phyloP scores from a whole-genome alignment of 2,113 vertebrate species.

The Podocnemis expansa region DNA sequence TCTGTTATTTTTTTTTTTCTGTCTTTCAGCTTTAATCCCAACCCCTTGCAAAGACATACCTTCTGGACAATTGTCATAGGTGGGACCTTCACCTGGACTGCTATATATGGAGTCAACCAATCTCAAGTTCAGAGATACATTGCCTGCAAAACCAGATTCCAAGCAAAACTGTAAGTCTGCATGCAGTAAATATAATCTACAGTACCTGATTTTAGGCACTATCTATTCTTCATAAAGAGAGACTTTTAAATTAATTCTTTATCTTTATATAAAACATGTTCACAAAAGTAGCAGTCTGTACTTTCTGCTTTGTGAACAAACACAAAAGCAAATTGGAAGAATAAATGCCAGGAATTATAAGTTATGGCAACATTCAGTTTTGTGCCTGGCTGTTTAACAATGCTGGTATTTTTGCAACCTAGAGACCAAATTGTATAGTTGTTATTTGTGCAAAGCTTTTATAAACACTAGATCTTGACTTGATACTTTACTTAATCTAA shows the following conservation, averaged over 20 bases:
- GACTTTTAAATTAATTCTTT: background rate
- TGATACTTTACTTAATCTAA: background rate
- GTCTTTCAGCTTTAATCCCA: constrained; percentile 86
- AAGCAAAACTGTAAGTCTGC: constrained; percentile 90
- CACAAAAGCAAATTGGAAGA: background rate
- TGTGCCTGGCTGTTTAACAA: background rate
- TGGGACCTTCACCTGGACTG: constrained; percentile 88
- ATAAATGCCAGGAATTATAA: background rate
- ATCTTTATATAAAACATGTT: background rate
- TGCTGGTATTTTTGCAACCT: background rate
- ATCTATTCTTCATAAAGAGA: background rate
- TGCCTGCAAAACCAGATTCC: constrained; percentile 90
- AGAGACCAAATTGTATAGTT: background rate
- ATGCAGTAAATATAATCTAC: background rate
- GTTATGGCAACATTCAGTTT: background rate
- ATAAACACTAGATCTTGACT: background rate
- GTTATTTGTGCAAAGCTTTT: background rate
- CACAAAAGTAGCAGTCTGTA: background rate
- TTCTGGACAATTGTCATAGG: constrained; percentile 94
- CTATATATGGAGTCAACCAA: constrained; percentile 92
- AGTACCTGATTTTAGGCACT: background rate
- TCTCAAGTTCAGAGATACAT: constrained; percentile 96
- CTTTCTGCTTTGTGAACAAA: background rate
- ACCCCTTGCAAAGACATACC: constrained; percentile 90
- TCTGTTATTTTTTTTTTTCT: constrained; percentile 38